Base-by-base conservation (phyloP, 2,113 vertebrate genomes). In the Nibea albiflora region DNA sequence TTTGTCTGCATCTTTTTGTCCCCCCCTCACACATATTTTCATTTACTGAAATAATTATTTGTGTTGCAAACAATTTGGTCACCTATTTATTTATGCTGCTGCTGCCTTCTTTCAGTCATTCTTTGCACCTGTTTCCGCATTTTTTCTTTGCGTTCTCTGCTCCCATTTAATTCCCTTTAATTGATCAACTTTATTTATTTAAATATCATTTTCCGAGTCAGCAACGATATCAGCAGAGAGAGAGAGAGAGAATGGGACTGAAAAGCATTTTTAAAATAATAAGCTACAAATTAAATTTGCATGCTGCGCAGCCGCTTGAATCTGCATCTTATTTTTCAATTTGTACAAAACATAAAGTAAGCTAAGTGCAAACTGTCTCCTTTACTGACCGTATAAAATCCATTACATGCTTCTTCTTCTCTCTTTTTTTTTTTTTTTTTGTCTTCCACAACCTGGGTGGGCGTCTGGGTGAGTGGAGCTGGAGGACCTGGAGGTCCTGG, bases 251-350 rank as follows among this genome's bases (percentile, higher is more conserved):
- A 44, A 74, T 3, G 6, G 61, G 24, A 20, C 76, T 63, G 22
- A 52, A 79, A 73, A 76, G 70, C 60, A 17, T 73, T 69, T 80
- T 64, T 70, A 22, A 76, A 65, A 78, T 79, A 69, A 84, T 68
- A 35, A 76, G 60, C 39, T 58, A 60, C 19, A 82, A 85, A 92
- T 85, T 73, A 3, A 61, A 87, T 87, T 79, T 86, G 47, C 26
- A 52, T 52, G 62, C 74, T 53, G 19, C 19, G 56, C 31, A 73
- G 47, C 42, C 61, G 75, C 53, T 76, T 65, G 54, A 8, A 35
- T 35, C 52, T 11, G 44, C 71, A 79, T 90, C 79, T 80, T 62
- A 74, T 73, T 83, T 79, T 86, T 80, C 63, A 57, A 68, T 87
- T 88, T 88, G 73, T 44, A 16, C 16, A 22, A 68, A 73, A 86